phyloP scores from a whole-genome alignment of 2,797 vertebrate species.

The Notolepis coatsorum region DNA sequence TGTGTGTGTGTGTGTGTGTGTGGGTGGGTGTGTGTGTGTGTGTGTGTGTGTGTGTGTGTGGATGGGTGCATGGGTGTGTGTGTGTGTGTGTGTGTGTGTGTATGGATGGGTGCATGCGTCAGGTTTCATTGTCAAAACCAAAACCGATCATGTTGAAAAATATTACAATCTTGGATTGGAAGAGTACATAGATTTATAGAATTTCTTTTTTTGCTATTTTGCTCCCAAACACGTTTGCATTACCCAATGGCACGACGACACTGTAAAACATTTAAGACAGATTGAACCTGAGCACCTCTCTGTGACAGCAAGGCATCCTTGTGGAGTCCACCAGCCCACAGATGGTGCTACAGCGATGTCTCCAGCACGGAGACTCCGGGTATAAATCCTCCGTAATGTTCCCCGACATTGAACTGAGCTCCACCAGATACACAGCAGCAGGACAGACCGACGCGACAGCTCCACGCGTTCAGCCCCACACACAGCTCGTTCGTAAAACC shows the following conservation, averaged over 20 bases:
- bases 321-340: constrained; percentile 20
- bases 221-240: too few species aligned
- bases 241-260: too few species aligned
- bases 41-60: too few species aligned
- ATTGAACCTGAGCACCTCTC: neutral
- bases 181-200: too few species aligned
- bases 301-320: neutral
- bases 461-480: constrained; percentile 36
- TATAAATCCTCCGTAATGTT: constrained; percentile 24
- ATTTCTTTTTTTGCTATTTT: too few species aligned
- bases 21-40: too few species aligned
- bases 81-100: neutral
- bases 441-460: constrained; percentile 43
- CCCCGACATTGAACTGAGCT: constrained; percentile 15
- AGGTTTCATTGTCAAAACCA: too few species aligned
- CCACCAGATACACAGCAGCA: constrained; percentile 12
- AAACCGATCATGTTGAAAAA: too few species aligned
- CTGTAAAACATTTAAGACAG: too few species aligned
- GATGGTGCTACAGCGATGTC: constrained; percentile 11
- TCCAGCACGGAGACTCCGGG: constrained; percentile 22
- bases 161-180: too few species aligned
- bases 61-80: too few species aligned
- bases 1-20: too few species aligned
- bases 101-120: neutral
- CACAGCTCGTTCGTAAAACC: constrained; percentile 42